Conservation (phyloP, 2,113 vertebrate genomes). For the Entelurus aequoreus region DNA sequence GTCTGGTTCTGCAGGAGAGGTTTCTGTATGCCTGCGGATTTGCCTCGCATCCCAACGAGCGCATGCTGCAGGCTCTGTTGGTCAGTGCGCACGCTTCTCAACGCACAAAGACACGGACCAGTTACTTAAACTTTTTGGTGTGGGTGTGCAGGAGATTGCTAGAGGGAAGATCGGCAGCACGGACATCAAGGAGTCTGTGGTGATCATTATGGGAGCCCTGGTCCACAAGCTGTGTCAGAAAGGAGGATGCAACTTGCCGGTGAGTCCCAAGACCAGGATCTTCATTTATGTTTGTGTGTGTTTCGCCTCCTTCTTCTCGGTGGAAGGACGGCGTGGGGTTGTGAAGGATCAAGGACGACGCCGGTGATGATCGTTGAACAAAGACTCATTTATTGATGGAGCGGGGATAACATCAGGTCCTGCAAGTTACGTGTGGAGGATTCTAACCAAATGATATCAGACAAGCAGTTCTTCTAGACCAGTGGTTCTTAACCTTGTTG, state of each 20-base stretch:
- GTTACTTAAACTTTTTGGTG: slow-evolving; percentile 7
- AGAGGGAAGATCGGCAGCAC: slow-evolving; percentile 78
- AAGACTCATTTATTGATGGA: too few species aligned
- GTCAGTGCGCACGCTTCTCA: slow-evolving; percentile 67
- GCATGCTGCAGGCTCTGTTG: slow-evolving; percentile 80
- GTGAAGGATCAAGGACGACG: too few species aligned
- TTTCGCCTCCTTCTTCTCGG: too few species aligned
- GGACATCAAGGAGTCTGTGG: slow-evolving; percentile 87
- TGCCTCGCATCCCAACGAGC: slow-evolving; percentile 86
- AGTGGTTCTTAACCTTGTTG: too few species aligned
- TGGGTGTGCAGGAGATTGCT: slow-evolving; percentile 75
- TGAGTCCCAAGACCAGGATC: slow-evolving; percentile 59
- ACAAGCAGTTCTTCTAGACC: too few species aligned
- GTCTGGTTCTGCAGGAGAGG: slow-evolving; percentile 82
- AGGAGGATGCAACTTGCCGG: slow-evolving; percentile 82
- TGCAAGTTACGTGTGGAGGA: too few species aligned
- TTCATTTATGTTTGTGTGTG: too few species aligned
- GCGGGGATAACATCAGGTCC: too few species aligned
- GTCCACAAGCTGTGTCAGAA: slow-evolving; percentile 85
- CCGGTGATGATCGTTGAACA: too few species aligned
- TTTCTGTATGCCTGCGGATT: slow-evolving; percentile 96
- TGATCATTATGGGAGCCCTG: slow-evolving; percentile 88
- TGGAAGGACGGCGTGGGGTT: too few species aligned
- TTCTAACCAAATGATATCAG: too few species aligned
- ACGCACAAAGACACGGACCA: not conserved